phyloP scores from a whole-genome alignment of 2,888 invertebrate genomes.

The Punctoribates punctum region DNA sequence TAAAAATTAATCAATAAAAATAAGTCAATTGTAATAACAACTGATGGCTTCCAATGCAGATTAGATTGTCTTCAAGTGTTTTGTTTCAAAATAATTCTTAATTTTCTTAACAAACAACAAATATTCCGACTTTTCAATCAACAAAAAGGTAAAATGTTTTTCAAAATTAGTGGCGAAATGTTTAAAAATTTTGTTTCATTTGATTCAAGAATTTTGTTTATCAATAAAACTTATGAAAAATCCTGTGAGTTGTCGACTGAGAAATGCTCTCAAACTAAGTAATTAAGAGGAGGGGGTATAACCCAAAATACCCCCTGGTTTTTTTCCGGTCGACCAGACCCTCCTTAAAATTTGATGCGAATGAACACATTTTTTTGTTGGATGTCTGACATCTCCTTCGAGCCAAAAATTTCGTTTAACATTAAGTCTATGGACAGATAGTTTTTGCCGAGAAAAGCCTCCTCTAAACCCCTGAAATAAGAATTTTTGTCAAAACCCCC shows the following conservation, averaged over 20 bases:
- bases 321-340: no score
- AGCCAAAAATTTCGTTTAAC: no score
- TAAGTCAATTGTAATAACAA: neutral
- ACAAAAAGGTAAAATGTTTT: neutral
- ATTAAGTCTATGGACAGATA: no score
- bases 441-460: no score
- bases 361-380: no score
- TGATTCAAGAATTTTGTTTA: neutral
- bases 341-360: no score
- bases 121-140: neutral
- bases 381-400: no score
- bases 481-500: neutral
- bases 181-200: neutral
- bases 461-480: neutral
- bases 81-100: constrained; percentile 4
- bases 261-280: no score
- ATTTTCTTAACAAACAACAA: neutral
- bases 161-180: neutral
- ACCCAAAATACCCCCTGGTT: no score
- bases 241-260: no score
- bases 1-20: no score
- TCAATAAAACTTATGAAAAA: neutral
- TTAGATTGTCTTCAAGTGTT: constrained; percentile 13
- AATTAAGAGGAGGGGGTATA: no score
- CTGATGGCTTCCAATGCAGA: neutral